These are phyloP conservation scores for Drosophila kambysellisi DNA, from an alignment of 2,888 invertebrate species.

Conservation along the genomic window DNA sequence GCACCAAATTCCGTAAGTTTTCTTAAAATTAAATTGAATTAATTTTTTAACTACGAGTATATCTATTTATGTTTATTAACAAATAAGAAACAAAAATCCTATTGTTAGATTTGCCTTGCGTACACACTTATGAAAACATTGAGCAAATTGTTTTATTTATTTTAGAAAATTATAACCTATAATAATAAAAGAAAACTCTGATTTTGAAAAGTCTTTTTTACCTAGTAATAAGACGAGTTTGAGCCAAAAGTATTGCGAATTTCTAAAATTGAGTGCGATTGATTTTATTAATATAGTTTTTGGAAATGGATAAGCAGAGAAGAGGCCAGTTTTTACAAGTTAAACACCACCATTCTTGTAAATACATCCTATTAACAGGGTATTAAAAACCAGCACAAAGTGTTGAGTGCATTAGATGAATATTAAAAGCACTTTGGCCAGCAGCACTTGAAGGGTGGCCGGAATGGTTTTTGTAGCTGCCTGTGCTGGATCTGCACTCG, in stretches of 20 bases:
- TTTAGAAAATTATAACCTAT: background rate
- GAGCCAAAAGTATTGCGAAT: too few relatives aligned
- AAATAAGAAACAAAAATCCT: too few relatives aligned
- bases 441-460: slow-evolving; percentile 35
- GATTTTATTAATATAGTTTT: background rate
- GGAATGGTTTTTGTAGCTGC: slow-evolving; percentile 2
- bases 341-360: background rate
- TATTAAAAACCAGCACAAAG: slow-evolving; percentile 19
- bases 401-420: slow-evolving; percentile 77
- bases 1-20: too few relatives aligned
- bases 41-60: too few relatives aligned
- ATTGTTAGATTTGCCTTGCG: background rate
- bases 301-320: background rate
- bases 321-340: too few relatives aligned
- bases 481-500: slow-evolving; percentile 19
- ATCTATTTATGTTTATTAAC: too few relatives aligned
- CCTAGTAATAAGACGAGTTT: background rate
- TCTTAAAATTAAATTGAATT: too few relatives aligned
- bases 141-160: background rate
- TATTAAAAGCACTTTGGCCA: slow-evolving; percentile 71
- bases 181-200: background rate
- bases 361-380: background rate
- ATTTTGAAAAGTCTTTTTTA: background rate
- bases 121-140: background rate
- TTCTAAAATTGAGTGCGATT: background rate